Percentiles rank a stretch among this genome's conserved stretches.
Evolutionary conservation across 2,113 vertebrate species (phyloP).

Genomic region (Rhinoptilus africanus): DNA sequence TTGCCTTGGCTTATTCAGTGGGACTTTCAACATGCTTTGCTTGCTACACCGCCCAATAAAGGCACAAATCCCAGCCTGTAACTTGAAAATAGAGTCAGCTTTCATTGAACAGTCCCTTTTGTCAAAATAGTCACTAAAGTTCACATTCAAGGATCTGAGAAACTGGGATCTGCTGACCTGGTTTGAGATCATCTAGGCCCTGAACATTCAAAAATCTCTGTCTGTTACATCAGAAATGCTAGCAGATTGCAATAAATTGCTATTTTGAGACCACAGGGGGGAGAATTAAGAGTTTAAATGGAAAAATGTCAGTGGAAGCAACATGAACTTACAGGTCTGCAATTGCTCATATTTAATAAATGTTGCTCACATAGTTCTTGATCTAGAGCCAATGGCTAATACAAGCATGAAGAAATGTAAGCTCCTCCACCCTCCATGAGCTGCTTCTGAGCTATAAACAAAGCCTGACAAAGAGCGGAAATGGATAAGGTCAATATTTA

Average conservation of each 20-base stretch:
- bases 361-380: background rate
- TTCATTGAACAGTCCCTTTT: background rate
- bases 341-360: constrained; percentile 4
- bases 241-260: background rate
- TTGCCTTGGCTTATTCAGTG: background rate
- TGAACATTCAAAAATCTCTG: background rate
- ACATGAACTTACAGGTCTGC: background rate
- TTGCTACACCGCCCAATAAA: background rate
- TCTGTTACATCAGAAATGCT: background rate
- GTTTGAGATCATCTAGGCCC: background rate
- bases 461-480: background rate
- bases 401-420: constrained; percentile 3
- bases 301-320: constrained; percentile 3
- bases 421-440: background rate
- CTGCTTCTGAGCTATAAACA: constrained; percentile 5
- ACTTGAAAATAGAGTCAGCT: background rate
- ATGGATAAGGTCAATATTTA: background rate
- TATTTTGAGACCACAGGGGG: background rate
- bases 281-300: constrained; percentile 14
- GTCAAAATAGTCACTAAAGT: background rate
- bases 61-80: background rate
- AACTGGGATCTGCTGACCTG: background rate
- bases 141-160: background rate
- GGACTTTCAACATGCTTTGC: background rate
- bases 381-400: constrained; percentile 23